Evolutionary conservation across 2,888 invertebrate species (phyloP).

Genomic region (Thecophora atra): DNA sequence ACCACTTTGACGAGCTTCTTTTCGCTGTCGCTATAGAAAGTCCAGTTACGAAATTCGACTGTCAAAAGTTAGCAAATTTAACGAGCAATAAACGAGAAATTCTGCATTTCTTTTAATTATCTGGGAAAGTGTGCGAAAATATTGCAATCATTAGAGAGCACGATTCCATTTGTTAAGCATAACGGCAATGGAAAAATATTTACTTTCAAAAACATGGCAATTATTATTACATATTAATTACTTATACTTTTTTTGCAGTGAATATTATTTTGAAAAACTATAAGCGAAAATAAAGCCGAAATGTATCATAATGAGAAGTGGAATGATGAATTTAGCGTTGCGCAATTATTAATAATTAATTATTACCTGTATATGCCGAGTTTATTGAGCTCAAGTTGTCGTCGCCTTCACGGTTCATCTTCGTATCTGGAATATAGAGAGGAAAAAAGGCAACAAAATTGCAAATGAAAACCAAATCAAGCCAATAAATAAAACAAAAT

Average conservation of each 20-base stretch:
- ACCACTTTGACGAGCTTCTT: no score
- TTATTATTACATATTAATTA: neutral
- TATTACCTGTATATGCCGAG: slow-evolving; percentile 59
- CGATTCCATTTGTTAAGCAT: no score
- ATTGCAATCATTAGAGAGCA: no score
- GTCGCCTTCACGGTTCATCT: slow-evolving; percentile 64
- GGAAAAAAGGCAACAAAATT: slow-evolving; percentile 48
- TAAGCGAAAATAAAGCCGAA: neutral
- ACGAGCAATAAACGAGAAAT: no score
- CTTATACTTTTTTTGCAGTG: neutral
- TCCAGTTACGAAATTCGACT: no score
- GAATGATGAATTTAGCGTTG: neutral
- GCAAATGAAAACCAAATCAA: slow-evolving; percentile 26
- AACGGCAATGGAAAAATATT: neutral
- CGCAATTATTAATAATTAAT: neutral
- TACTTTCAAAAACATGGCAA: neutral
- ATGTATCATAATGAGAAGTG: neutral
- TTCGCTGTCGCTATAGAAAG: no score
- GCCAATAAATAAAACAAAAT: slow-evolving; percentile 23
- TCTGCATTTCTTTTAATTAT: no score
- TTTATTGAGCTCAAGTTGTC: slow-evolving; percentile 62
- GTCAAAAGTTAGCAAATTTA: no score
- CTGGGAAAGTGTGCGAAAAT: no score
- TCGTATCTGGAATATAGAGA: slow-evolving; percentile 54
- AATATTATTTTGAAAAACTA: neutral